phyloP scores from a whole-genome alignment of 2,113 vertebrate genomes.

The Poecilia latipinna region DNA sequence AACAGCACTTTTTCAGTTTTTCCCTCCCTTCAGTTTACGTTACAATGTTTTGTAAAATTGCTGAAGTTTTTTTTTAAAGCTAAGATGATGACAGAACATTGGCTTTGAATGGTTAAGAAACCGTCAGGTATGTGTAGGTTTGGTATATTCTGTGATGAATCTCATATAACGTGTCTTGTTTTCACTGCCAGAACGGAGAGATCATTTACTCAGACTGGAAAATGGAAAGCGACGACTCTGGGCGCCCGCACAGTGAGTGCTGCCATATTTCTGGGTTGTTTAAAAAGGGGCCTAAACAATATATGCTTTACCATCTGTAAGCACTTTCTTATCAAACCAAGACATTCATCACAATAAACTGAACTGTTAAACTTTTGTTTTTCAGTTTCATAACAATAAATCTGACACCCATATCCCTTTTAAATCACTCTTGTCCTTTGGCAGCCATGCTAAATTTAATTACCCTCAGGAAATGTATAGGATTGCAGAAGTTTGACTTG shows the following conservation, averaged over 20 bases:
- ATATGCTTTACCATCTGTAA: background rate
- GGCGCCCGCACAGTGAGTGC: constrained; percentile 80
- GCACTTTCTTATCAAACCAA: background rate
- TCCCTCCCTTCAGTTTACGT: background rate
- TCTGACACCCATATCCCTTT: background rate
- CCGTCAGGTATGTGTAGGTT: background rate
- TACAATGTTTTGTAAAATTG: no score
- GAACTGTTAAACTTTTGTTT: constrained; percentile 12
- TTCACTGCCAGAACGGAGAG: constrained; percentile 82
- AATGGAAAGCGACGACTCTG: constrained; percentile 78
- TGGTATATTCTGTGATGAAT: background rate
- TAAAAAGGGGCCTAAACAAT: background rate
- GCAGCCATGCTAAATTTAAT: constrained; percentile 7
- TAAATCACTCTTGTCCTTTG: background rate
- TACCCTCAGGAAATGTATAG: background rate
- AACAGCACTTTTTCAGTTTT: no score
- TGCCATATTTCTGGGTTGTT: background rate
- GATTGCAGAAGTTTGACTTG: background rate
- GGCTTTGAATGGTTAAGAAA: background rate
- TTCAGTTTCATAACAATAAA: background rate
- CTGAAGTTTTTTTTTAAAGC: background rate
- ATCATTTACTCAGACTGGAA: constrained; percentile 86
- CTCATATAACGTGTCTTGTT: background rate
- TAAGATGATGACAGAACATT: background rate
- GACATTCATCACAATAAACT: background rate